These are phyloP conservation scores for Malurus leucopterus DNA, from an alignment of 2,797 vertebrate species.

Conservation along the genomic window DNA sequence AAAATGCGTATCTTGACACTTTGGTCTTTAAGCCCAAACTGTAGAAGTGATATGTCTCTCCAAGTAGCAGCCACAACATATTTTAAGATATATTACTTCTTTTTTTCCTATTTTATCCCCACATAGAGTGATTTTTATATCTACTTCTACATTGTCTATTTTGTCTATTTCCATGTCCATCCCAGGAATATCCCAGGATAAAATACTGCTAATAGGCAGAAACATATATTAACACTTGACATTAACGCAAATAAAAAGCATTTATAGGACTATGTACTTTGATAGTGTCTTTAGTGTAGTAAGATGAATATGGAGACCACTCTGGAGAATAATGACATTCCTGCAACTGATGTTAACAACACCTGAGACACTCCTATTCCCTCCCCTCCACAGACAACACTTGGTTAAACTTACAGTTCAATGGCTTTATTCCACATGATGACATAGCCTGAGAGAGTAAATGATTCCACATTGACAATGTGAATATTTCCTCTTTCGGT, in stretches of 20 bases:
- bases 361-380: neutral
- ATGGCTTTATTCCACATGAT: constrained; percentile 99
- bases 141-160: neutral
- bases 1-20: neutral
- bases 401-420: constrained; percentile 88
- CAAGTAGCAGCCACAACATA: neutral
- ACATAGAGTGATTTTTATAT: neutral
- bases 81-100: neutral
- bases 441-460: constrained; percentile 98
- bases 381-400: neutral
- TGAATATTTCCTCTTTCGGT: constrained; percentile 97
- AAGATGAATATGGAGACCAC: neutral
- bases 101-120: neutral
- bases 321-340: neutral
- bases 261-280: neutral
- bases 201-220: neutral
- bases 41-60: neutral
- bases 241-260: neutral
- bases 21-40: neutral
- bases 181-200: neutral
- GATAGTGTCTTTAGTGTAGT: neutral
- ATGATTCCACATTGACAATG: constrained; percentile 98
- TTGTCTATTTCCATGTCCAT: neutral
- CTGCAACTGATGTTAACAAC: neutral
- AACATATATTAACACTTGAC: neutral